Conservation (phyloP, 2,113 vertebrate species). For the Pelobates fuscus region DNA sequence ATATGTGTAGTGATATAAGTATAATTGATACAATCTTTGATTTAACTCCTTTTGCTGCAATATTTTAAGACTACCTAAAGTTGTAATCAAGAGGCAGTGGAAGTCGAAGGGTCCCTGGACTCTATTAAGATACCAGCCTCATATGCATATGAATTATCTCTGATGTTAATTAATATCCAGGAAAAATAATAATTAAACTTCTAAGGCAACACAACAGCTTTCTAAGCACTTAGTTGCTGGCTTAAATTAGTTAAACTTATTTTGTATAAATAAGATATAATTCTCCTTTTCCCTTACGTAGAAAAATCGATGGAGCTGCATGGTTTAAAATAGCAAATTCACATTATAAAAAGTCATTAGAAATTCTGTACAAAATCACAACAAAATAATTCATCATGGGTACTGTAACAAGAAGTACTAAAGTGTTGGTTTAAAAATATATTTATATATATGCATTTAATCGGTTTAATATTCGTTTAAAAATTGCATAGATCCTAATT, state of each 20-base stretch:
- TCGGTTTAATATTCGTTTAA: conserved; percentile 86
- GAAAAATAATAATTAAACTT: conserved; percentile 12
- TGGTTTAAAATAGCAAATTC: conserved; percentile 87
- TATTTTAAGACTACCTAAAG: no score
- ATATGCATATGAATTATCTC: no score
- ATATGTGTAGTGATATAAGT: no score
- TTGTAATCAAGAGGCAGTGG: no score
- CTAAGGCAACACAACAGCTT: conserved; percentile 86
- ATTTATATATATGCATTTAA: conserved; percentile 87
- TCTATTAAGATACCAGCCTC: no score
- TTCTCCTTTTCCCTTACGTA: conserved; percentile 80
- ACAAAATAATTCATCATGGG: conserved; percentile 90
- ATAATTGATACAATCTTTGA: no score
- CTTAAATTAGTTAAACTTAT: conserved; percentile 82
- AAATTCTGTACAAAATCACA: conserved; percentile 93
- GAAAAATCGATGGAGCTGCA: conserved; percentile 88
- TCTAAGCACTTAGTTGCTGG: conserved; percentile 86
- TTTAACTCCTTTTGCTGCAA: no score
- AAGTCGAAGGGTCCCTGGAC: no score
- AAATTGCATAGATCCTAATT: conserved; percentile 98
- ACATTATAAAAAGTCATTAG: conserved; percentile 91
- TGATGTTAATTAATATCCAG: conserved; percentile 59
- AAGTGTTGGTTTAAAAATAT: conserved; percentile 92
- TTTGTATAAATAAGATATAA: conserved; percentile 87
- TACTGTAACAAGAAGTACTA: conserved; percentile 83